A percentile compares a stretch with the other conserved stretches of the same genome.
phyloP scores from a whole-genome alignment of 2,888 invertebrate species.

The Phymatocera aterrima region DNA sequence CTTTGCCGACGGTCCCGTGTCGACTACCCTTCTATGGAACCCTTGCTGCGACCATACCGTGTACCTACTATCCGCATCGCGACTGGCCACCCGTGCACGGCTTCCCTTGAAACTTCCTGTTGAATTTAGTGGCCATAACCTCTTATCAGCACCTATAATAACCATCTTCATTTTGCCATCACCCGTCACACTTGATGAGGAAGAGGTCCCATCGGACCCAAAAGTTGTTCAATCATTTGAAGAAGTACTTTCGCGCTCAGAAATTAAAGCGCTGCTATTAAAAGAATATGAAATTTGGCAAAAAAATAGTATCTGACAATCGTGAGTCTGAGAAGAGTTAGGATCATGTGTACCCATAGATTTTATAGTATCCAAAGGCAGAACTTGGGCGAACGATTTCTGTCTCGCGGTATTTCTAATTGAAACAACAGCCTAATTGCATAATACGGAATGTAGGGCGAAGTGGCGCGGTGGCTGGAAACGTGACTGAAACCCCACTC shows the following conservation, averaged over 20 bases:
- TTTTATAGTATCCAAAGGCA: neutral
- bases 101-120: slow-evolving; percentile 21
- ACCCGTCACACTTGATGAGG: neutral
- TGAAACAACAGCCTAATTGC: neutral
- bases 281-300: neutral
- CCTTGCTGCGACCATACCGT: slow-evolving; percentile 5
- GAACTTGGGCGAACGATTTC: neutral
- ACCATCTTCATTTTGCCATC: neutral
- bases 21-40: slow-evolving; percentile 24
- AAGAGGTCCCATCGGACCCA: slow-evolving; percentile 2
- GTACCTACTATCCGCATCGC: neutral
- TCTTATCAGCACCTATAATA: slow-evolving; percentile 26
- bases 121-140: slow-evolving; percentile 32
- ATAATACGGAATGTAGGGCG: neutral
- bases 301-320: neutral
- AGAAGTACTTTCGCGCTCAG: too few relatives aligned
- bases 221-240: neutral
- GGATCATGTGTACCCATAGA: neutral
- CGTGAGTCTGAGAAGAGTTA: too few relatives aligned
- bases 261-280: neutral
- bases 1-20: slow-evolving; percentile 33
- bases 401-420: neutral
- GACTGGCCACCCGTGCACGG: slow-evolving; percentile 14
- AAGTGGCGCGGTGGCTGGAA: neutral
- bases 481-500: slow-evolving; percentile 36